Evolutionary conservation across 2,113 vertebrate genomes (phyloP).

Genomic region (Apus apus): DNA sequence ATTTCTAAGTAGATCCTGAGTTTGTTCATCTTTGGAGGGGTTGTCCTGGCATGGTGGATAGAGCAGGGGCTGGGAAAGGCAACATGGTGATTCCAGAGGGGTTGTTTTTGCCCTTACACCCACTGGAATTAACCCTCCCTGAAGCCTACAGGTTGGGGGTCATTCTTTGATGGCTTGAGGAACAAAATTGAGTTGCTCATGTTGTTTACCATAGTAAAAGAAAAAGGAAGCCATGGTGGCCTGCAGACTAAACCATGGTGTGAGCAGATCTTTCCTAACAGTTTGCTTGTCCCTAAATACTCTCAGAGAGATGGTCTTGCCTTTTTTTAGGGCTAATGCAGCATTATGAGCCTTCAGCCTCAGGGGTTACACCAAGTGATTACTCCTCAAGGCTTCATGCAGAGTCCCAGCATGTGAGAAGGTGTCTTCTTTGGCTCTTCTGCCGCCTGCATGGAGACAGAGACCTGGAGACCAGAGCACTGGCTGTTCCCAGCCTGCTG

Average conservation of each 20-base stretch:
- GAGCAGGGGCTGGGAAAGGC: background rate
- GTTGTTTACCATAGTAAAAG: background rate
- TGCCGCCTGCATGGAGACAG: background rate
- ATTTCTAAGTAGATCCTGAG: background rate
- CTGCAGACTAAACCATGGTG: background rate
- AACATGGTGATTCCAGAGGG: background rate
- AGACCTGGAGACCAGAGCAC: background rate
- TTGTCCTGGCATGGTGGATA: accelerated
- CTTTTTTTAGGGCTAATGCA: background rate
- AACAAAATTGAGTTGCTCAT: background rate
- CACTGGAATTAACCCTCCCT: accelerated
- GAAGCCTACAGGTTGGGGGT: background rate
- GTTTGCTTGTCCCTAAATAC: background rate
- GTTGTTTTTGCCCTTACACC: background rate
- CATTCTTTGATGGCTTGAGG: background rate
- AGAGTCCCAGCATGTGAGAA: background rate
- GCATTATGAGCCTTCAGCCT: background rate
- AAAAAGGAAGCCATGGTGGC: background rate
- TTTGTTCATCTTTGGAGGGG: background rate
- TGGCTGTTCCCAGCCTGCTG: background rate
- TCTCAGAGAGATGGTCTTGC: background rate
- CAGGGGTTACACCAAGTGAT: background rate
- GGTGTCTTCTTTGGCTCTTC: background rate
- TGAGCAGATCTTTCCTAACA: background rate
- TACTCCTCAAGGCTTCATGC: background rate